These are phyloP conservation scores for Pristionchus maxplancki DNA, from an alignment of 2,888 invertebrate species.

Conservation along the genomic window DNA sequence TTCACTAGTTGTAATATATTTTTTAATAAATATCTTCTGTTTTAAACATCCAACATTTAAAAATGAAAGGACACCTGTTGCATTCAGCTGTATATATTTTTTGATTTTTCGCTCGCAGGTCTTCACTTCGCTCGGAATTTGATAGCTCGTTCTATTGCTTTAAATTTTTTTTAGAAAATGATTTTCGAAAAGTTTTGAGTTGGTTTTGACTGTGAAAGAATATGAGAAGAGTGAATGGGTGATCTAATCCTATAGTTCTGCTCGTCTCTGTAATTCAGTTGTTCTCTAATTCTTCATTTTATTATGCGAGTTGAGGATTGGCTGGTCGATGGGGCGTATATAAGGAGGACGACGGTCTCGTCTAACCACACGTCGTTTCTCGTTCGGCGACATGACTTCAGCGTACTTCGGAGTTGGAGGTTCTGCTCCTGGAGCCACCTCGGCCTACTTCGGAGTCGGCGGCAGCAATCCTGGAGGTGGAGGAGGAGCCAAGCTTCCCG, in stretches of 20 bases:
- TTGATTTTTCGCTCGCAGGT: no score
- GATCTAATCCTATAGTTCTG: slow-evolving; percentile 5
- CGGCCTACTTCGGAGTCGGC: slow-evolving; percentile 56
- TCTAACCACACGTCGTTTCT: not conserved
- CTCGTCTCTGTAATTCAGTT: slow-evolving; percentile 26
- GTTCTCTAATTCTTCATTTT: slow-evolving; percentile 40
- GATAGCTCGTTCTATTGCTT: not conserved
- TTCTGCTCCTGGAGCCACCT: slow-evolving; percentile 57
- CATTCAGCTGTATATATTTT: not conserved
- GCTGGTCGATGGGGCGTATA: slow-evolving; percentile 29
- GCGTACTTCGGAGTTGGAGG: slow-evolving; percentile 64
- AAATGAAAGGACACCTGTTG: not conserved
- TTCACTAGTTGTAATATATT: not conserved
- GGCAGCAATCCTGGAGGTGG: slow-evolving; percentile 56
- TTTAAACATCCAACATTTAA: not conserved
- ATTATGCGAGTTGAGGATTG: slow-evolving; percentile 35
- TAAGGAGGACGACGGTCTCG: not conserved
- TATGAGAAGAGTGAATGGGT: not conserved
- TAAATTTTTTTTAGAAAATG: not conserved
- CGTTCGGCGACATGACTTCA: slow-evolving; percentile 55
- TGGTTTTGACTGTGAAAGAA: not conserved
- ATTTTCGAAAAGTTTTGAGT: not conserved
- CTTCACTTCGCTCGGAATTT: not conserved
- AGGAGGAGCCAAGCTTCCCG: slow-evolving; percentile 54
- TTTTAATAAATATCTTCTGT: not conserved